A percentile compares a stretch with the other conserved stretches of the same genome.
Conservation (phyloP, 2,888 invertebrate genomes). For the Harpalus rufipes region DNA sequence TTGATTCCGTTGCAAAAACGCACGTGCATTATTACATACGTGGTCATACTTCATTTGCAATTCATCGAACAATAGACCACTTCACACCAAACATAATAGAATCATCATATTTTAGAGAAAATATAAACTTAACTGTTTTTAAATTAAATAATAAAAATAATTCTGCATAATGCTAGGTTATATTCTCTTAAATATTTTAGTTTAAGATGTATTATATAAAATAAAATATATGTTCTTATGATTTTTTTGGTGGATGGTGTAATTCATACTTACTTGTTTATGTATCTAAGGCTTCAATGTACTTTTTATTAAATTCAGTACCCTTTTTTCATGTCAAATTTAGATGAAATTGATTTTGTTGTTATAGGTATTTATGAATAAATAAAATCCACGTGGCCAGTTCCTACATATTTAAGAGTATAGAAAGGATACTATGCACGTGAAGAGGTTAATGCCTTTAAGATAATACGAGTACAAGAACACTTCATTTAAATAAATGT, state of each 20-base stretch:
- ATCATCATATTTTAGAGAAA: background rate
- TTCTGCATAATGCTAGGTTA: background rate
- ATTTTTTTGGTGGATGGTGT: background rate
- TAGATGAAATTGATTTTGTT: slow-evolving; percentile 15
- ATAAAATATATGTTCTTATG: background rate
- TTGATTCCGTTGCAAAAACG: slow-evolving; percentile 59
- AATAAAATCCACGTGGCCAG: slow-evolving; percentile 25
- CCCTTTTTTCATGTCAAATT: slow-evolving; percentile 45
- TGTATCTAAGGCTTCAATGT: slow-evolving; percentile 27
- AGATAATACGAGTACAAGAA: background rate
- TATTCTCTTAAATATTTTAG: background rate
- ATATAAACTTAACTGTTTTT: background rate
- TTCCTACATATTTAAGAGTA: slow-evolving; percentile 14
- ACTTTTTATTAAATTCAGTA: slow-evolving; percentile 48
- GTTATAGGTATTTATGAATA: slow-evolving; percentile 30
- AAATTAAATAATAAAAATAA: background rate
- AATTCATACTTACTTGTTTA: slow-evolving; percentile 11
- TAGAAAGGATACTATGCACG: background rate
- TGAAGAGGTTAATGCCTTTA: background rate
- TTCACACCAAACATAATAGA: background rate
- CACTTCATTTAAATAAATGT: too few species aligned
- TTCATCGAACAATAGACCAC: slow-evolving; percentile 37
- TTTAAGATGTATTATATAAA: too few species aligned
- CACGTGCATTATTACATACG: slow-evolving; percentile 57
- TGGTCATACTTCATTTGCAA: slow-evolving; percentile 52